These are phyloP conservation scores for Drosophila mojavensis DNA, from an alignment of 1,140 invertebrate genomes.

Conservation along the genomic window DNA sequence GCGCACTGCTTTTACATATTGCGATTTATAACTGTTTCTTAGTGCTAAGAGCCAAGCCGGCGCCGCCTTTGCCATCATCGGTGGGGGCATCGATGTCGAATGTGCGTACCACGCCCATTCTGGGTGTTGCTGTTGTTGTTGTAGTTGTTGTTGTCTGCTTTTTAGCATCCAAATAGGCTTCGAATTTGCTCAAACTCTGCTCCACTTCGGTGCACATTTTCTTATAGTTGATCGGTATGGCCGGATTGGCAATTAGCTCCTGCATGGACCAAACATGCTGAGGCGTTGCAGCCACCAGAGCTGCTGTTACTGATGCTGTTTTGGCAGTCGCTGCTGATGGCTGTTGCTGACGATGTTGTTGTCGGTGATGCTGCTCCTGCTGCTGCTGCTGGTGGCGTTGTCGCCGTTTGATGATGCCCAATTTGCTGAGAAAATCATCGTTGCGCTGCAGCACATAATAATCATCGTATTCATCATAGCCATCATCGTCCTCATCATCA, in stretches of 20 bases:
- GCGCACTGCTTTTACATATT: slow-evolving; percentile 22
- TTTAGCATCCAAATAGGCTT: slow-evolving; percentile 74
- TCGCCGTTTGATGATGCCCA: slow-evolving; percentile 55
- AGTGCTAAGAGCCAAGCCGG: slow-evolving; percentile 63
- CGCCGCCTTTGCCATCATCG: slow-evolving; percentile 1
- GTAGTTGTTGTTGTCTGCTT: slow-evolving; percentile 19
- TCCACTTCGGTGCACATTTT: slow-evolving; percentile 83
- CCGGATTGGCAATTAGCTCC: slow-evolving; percentile 76
- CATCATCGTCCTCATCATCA: slow-evolving; percentile 46
- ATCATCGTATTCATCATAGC: slow-evolving; percentile 33
- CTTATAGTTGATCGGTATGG: slow-evolving; percentile 78
- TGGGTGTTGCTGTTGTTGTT: background rate
- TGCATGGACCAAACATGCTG: slow-evolving; percentile 80
- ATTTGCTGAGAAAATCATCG: slow-evolving; percentile 50
- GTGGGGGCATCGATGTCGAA: slow-evolving; percentile 79
- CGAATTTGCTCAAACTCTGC: slow-evolving; percentile 74
- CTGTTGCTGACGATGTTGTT: slow-evolving; percentile 3
- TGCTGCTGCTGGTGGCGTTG: slow-evolving; percentile 16
- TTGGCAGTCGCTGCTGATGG: background rate
- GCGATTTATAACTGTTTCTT: slow-evolving; percentile 64
- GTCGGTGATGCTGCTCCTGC: slow-evolving; percentile 30
- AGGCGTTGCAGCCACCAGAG: slow-evolving; percentile 40
- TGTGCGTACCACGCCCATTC: slow-evolving; percentile 60
- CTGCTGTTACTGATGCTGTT: background rate
- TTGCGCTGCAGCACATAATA: slow-evolving; percentile 41